phyloP scores from a whole-genome alignment of 92 coral and sea anemone species.

The Zoanthus sociatus region DNA sequence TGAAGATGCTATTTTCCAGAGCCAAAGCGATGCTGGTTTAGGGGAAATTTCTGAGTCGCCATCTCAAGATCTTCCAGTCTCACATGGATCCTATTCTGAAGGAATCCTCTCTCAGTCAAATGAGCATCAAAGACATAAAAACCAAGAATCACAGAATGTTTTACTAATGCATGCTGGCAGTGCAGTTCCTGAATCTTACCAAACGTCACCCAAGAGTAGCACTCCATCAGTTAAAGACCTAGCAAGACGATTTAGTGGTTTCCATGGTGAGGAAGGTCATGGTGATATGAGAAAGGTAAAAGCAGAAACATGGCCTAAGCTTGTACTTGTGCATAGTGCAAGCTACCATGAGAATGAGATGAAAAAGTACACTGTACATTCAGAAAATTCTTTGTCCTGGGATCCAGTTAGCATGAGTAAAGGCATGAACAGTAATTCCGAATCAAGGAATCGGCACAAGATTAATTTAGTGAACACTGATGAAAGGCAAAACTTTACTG shows the following conservation, averaged over 20 bases:
- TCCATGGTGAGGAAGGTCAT: constrained; percentile 49
- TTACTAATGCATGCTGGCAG: background rate
- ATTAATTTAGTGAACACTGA: background rate
- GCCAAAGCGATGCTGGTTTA: constrained; percentile 14
- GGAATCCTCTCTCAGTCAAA: background rate
- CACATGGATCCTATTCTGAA: background rate
- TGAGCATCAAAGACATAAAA: constrained; percentile 2
- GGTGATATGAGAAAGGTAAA: constrained; percentile 72
- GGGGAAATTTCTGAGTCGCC: constrained; percentile 7
- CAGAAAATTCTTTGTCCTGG: background rate
- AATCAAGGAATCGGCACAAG: background rate
- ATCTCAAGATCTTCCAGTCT: background rate
- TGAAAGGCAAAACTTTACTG: constrained; percentile 19
- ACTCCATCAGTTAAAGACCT: constrained; percentile 79
- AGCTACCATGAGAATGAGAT: constrained; percentile 26
- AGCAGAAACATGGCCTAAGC: constrained; percentile 81
- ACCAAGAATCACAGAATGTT: constrained; percentile 14
- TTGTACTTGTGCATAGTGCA: constrained; percentile 57
- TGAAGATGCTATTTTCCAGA: constrained; percentile 11
- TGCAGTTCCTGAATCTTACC: background rate
- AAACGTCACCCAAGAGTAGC: background rate
- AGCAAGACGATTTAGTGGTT: constrained; percentile 76
- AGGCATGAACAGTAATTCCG: background rate
- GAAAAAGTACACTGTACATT: constrained; percentile 17
- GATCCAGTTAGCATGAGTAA: background rate